Percentiles rank a stretch among this genome's conserved stretches.
These are phyloP conservation scores for Solenopsis invicta DNA, from an alignment of 1,140 invertebrate species.

Conservation along the genomic window DNA sequence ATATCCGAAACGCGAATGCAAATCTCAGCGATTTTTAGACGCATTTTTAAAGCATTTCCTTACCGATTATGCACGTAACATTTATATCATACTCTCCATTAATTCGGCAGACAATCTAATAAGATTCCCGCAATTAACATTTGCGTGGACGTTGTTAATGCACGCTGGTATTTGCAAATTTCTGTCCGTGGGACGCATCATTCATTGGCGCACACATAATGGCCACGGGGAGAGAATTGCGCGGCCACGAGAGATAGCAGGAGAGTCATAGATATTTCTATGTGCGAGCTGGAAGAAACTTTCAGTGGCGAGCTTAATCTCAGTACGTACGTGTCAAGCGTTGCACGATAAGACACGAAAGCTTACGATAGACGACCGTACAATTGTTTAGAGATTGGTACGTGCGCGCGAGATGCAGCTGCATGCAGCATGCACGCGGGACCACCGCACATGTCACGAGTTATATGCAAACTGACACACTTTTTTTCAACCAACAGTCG, in stretches of 20 bases:
- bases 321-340: slow-evolving; percentile 60
- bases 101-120: slow-evolving; percentile 27
- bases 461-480: slow-evolving; percentile 53
- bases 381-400: slow-evolving; percentile 55
- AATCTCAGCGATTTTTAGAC: neutral
- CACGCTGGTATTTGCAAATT: slow-evolving; percentile 20
- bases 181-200: neutral
- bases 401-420: slow-evolving; percentile 33
- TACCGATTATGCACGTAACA: slow-evolving; percentile 7
- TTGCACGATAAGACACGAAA: slow-evolving; percentile 70
- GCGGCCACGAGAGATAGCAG: slow-evolving; percentile 18
- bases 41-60: neutral
- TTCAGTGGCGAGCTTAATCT: slow-evolving; percentile 64
- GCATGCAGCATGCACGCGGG: slow-evolving; percentile 3
- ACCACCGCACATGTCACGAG: neutral
- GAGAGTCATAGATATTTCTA: slow-evolving; percentile 26
- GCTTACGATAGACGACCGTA: slow-evolving; percentile 49
- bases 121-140: slow-evolving; percentile 21
- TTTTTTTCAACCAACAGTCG: slow-evolving; percentile 33
- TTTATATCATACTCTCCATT: neutral
- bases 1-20: neutral
- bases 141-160: neutral
- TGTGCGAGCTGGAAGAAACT: slow-evolving; percentile 20
- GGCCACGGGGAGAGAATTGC: neutral
- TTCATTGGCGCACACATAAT: slow-evolving; percentile 32